Evolutionary conservation across 2,113 vertebrate species (phyloP).

Genomic region (Scytalopus superciliaris): DNA sequence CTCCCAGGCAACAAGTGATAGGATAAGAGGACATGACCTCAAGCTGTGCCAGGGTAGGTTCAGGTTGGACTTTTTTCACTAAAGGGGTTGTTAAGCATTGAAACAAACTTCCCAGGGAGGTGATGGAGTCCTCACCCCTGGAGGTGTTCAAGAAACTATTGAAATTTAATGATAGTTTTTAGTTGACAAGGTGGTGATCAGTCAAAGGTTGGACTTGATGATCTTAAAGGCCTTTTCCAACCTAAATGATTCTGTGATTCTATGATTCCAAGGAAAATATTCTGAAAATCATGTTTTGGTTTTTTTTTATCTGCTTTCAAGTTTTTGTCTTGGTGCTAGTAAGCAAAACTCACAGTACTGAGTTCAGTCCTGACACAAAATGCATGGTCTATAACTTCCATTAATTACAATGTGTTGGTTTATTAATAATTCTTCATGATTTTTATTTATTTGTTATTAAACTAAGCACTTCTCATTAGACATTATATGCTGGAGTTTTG

Average conservation of each 20-base stretch:
- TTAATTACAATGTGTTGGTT: neutral
- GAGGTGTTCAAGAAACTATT: neutral
- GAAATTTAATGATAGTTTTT: neutral
- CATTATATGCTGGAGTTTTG: neutral
- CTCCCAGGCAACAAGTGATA: accelerated
- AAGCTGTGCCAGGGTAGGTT: neutral
- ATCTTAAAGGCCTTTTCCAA: neutral
- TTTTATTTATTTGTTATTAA: neutral
- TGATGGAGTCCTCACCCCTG: neutral
- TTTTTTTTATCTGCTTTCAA: neutral
- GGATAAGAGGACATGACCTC: neutral
- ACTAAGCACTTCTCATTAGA: neutral
- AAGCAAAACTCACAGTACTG: neutral
- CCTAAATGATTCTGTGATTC: neutral
- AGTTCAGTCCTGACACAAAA: neutral
- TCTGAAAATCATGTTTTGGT: neutral
- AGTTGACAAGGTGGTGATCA: neutral
- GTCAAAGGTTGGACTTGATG: neutral
- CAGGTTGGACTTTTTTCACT: neutral
- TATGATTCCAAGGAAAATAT: neutral
- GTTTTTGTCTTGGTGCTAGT: neutral
- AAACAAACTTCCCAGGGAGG: neutral
- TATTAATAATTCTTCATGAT: neutral
- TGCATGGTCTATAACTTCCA: neutral
- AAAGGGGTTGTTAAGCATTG: neutral